Conservation (phyloP, 1,140 invertebrate species). For the Magallana ariakensis region DNA sequence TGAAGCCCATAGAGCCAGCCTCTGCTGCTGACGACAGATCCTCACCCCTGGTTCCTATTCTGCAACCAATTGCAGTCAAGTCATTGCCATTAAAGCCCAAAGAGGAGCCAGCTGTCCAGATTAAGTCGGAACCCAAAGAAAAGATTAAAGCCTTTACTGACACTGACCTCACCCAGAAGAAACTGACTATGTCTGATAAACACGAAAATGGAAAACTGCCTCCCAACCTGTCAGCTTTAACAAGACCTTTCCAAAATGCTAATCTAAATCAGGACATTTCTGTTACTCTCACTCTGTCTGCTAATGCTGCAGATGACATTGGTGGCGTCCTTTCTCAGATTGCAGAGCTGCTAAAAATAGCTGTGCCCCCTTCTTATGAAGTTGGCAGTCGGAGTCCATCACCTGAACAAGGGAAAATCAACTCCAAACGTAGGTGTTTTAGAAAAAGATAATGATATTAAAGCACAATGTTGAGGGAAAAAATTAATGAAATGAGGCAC, state of each 20-base stretch:
- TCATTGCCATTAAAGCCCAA: constrained; percentile 52
- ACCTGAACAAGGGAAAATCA: constrained; percentile 72
- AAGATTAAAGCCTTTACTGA: constrained; percentile 52
- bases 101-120: constrained; percentile 52
- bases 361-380: constrained; percentile 80
- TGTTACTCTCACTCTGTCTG: constrained; percentile 94
- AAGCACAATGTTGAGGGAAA: too few relatives aligned
- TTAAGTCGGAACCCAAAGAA: constrained; percentile 60
- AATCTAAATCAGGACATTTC: constrained; percentile 85
- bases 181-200: constrained; percentile 60
- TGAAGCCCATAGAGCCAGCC: constrained; percentile 76
- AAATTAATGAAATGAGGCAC: too few relatives aligned
- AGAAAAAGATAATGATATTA: neutral
- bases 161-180: constrained; percentile 58
- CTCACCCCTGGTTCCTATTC: constrained; percentile 72
- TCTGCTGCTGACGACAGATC: constrained; percentile 68
- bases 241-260: constrained; percentile 69
- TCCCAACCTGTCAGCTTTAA: constrained; percentile 63
- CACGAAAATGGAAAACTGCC: constrained; percentile 62
- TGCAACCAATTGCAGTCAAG: constrained; percentile 74
- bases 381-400: constrained; percentile 76
- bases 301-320: constrained; percentile 94
- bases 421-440: constrained; percentile 70
- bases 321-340: constrained; percentile 92
- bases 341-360: constrained; percentile 94